phyloP scores from a whole-genome alignment of 2,113 vertebrate species.

The Cyanoramphus novaezelandiae region DNA sequence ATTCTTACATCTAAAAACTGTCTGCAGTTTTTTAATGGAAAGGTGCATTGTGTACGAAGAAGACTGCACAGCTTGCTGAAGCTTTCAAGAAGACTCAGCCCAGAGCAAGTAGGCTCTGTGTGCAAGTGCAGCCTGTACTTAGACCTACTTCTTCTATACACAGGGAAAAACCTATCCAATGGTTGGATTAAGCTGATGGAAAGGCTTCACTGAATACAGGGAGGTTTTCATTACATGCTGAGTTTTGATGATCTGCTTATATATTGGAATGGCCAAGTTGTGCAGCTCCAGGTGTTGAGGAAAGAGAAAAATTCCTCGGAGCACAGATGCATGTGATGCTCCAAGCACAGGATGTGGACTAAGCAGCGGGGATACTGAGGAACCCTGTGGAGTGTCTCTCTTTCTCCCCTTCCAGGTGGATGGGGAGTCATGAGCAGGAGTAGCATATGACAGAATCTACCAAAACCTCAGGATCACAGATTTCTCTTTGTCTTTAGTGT shows the following conservation, averaged over 20 bases:
- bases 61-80: conserved; percentile 7
- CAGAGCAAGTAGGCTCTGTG: neutral
- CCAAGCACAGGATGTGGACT: neutral
- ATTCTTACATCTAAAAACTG: neutral
- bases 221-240: neutral
- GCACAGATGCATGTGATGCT: neutral
- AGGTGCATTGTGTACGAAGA: neutral
- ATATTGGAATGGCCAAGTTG: neutral
- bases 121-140: neutral
- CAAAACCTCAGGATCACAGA: neutral
- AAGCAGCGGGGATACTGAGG: neutral
- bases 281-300: neutral
- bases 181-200: neutral
- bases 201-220: neutral
- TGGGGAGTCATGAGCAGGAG: neutral
- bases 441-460: neutral
- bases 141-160: neutral
- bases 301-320: neutral
- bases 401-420: neutral
- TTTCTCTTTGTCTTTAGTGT: neutral
- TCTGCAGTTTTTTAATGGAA: neutral
- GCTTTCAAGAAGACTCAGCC: conserved; percentile 27
- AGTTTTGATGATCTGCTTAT: neutral
- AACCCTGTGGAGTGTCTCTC: neutral
- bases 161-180: neutral